phyloP scores from a whole-genome alignment of 2,888 invertebrate genomes.

The Helleia helle region DNA sequence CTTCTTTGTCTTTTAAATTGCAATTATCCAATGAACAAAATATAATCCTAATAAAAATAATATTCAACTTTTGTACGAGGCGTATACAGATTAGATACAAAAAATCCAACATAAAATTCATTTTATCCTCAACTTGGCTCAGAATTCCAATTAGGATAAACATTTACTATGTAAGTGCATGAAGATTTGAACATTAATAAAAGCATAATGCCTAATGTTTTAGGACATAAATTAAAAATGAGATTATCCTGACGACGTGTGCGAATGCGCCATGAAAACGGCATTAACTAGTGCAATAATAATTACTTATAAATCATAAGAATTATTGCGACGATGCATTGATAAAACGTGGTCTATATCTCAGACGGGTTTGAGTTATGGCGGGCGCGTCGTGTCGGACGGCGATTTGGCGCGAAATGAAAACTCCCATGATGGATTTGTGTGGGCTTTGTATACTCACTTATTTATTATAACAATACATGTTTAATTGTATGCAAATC shows the following conservation, averaged over 20 bases:
- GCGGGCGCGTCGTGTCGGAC: slow-evolving; percentile 54
- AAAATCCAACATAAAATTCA: no score
- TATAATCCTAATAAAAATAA: no score
- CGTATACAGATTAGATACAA: no score
- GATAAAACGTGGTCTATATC: slow-evolving; percentile 67
- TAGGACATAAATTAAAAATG: slow-evolving; percentile 36
- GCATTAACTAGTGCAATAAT: slow-evolving; percentile 68
- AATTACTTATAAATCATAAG: slow-evolving; percentile 69
- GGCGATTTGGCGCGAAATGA: slow-evolving; percentile 57
- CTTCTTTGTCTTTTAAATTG: no score
- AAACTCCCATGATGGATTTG: slow-evolving; percentile 63
- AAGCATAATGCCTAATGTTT: slow-evolving; percentile 14
- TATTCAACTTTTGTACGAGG: no score
- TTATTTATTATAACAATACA: slow-evolving; percentile 16
- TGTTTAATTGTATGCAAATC: slow-evolving; percentile 10
- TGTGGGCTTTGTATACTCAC: slow-evolving; percentile 21
- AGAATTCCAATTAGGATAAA: no score
- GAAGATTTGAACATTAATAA: not conserved
- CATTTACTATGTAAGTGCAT: no score
- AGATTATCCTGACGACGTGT: slow-evolving; percentile 50
- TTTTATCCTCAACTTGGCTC: no score
- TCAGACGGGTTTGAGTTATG: slow-evolving; percentile 66
- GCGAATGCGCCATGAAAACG: slow-evolving; percentile 64
- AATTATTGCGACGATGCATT: slow-evolving; percentile 70
- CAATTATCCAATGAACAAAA: no score